These are phyloP conservation scores for Pollimyrus isidori DNA, from an alignment of 2,113 vertebrate genomes.

Conservation along the genomic window DNA sequence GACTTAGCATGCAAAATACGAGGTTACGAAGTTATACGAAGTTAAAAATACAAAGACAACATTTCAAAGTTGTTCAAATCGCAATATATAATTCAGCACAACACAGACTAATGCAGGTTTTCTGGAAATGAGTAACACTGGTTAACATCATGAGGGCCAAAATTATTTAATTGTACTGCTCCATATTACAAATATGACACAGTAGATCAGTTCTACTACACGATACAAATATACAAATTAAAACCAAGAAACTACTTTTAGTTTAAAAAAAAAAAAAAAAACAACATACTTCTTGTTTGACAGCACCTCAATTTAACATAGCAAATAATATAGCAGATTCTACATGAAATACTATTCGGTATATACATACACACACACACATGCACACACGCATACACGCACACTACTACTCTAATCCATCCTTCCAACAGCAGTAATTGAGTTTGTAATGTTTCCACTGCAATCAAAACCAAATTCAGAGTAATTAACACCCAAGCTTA, in stretches of 20 bases:
- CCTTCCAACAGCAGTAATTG: not conserved
- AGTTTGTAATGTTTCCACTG: not conserved
- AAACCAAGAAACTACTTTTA: not conserved
- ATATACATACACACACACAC: too few species aligned
- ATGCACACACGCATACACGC: rapidly evolving
- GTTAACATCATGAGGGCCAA: not conserved
- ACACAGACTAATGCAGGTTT: not conserved
- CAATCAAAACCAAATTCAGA: not conserved
- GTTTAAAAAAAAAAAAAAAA: not conserved
- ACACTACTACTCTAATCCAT: not conserved
- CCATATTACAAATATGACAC: not conserved
- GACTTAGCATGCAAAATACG: too few species aligned
- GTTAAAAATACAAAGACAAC: too few species aligned
- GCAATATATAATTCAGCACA: not conserved
- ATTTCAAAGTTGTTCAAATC: not conserved
- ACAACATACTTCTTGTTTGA: not conserved
- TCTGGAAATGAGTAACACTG: not conserved
- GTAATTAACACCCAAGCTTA: not conserved
- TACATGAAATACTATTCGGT: not conserved
- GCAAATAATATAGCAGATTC: not conserved
- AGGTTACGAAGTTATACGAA: too few species aligned
- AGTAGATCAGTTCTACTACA: not conserved
- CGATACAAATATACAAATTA: not conserved
- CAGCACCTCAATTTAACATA: not conserved
- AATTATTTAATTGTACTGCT: not conserved